Evolutionary conservation across 2,888 invertebrate species (phyloP), one percentile per base, ranked within the genome.

Genomic region (Blastobasis lacticolella): DNA sequence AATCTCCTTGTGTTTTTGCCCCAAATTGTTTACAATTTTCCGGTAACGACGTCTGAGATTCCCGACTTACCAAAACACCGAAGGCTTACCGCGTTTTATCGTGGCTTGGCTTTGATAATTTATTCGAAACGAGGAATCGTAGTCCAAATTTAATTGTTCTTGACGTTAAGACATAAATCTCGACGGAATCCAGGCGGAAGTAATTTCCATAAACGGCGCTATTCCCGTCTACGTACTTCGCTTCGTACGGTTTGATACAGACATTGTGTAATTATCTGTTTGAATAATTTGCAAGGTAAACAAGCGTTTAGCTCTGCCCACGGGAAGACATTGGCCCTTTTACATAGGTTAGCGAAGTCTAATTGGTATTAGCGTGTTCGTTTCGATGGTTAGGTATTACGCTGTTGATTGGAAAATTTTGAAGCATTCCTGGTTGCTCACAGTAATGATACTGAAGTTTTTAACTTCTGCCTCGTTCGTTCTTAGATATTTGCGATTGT

Each of bases 141-240:
- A 69, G 75, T 77, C 75, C 75, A 78, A 81, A 82, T 83, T 85
- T 84, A 85, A 86, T 85, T 85, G 81, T 83, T 82, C 78, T 71
- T 78, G 79, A 80, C 78, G 71, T 63, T 69, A 64, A 76, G 70
- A 71, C 78, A 81, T 84, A 81, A 85, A 85, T 85, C 83, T 78
- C 69, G 58, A 72, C 67, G 71, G 78, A 79, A 82, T 81, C 78
- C 78, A 75, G 66, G 77, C 76, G 85, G 81, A 84, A 83, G 76
- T 73, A 68, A 83, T 84, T 84, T 85, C 81, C 84, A 85, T 84
- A 83, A 84, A 79, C 66, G 77, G 71, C 70, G 66, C 71, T 71
- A 75, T 80, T 74, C 69, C 66, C 58, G 66, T 64, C 63, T 77
- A 71, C 69, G 73, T 73, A 71, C 71, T 73, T 77, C 78, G 71